A percentile compares a stretch with the other conserved stretches of the same genome.
phyloP scores from a whole-genome alignment of 2,113 vertebrate species.

The Otis tarda region DNA sequence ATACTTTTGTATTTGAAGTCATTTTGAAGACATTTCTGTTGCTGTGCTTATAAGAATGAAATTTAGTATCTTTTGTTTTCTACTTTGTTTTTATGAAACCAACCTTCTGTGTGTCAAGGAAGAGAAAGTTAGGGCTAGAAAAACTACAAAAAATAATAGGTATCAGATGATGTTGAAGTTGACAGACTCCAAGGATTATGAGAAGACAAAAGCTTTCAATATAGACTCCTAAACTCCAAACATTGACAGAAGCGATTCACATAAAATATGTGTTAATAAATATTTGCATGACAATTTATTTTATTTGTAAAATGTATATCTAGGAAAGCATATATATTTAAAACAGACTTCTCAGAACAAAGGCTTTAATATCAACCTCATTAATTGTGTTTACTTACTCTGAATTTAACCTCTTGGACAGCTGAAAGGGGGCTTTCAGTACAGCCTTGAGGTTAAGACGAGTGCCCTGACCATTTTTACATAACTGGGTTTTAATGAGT shows the following conservation, averaged over 20 bases:
- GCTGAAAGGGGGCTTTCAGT: not conserved
- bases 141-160: not conserved
- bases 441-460: not conserved
- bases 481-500: slow-evolving; percentile 3
- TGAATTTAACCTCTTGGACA: not conserved
- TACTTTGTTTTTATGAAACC: not conserved
- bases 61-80: not conserved
- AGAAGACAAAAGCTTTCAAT: not conserved
- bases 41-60: not conserved
- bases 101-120: not conserved
- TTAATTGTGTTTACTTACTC: not conserved
- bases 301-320: not conserved
- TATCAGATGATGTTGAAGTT: not conserved
- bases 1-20: not conserved
- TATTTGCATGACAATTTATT: not conserved
- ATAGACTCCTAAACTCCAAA: not conserved
- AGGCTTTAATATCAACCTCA: not conserved
- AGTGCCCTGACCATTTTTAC: not conserved
- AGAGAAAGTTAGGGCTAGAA: not conserved
- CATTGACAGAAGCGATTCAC: not conserved
- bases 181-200: not conserved
- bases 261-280: not conserved
- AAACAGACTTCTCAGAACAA: not conserved
- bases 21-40: not conserved
- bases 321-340: not conserved